Conservation (phyloP, 2,113 vertebrate species). For the Macroglossus sobrinus region DNA sequence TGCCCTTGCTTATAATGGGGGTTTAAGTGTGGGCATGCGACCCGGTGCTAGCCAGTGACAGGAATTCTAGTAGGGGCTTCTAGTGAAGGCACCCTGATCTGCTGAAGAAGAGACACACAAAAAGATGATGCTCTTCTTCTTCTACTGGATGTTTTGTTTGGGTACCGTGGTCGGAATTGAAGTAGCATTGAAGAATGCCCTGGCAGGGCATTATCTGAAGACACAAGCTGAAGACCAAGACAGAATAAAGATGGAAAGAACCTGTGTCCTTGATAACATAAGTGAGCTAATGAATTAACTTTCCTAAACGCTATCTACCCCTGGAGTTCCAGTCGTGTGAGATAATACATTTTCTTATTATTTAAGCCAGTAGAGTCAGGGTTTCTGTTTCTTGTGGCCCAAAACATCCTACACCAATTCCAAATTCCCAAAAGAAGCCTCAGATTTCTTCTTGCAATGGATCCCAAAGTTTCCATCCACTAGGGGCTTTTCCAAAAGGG, state of each 20-base stretch:
- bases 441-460: background rate
- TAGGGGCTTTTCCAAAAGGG: background rate
- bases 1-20: background rate
- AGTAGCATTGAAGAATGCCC: background rate
- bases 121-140: background rate
- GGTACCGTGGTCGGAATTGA: background rate
- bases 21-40: background rate
- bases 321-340: background rate
- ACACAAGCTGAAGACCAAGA: background rate
- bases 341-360: background rate
- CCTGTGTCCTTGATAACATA: background rate
- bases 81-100: background rate
- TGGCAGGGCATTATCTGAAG: background rate
- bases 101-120: background rate
- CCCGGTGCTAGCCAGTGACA: background rate
- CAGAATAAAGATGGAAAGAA: background rate
- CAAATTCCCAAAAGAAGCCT: background rate
- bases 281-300: background rate
- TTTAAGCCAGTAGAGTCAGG: background rate
- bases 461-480: background rate
- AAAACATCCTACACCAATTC: background rate
- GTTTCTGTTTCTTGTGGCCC: background rate
- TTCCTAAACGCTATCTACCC: background rate
- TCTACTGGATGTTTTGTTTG: background rate
- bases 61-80: background rate